Evolutionary conservation across 2,888 invertebrate species (phyloP).

Genomic region (Eretmocerus hayati): DNA sequence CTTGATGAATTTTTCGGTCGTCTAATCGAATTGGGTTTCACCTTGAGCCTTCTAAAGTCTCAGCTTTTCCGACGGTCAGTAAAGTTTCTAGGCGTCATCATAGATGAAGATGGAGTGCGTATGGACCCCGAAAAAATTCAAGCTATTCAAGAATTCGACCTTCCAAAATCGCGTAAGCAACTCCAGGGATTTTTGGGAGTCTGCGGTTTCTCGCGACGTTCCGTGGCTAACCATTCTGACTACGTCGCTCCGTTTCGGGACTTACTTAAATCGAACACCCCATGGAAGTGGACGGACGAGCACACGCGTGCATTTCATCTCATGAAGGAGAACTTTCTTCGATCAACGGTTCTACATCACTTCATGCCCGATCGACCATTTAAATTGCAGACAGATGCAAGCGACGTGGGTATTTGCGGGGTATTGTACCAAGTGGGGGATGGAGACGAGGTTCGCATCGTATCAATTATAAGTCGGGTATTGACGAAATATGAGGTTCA

Average conservation of each 20-base stretch:
- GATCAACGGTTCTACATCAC: neutral
- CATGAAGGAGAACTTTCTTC: conserved; percentile 1
- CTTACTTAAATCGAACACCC: neutral
- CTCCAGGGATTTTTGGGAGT: conserved; percentile 27
- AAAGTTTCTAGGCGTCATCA: conserved; percentile 22
- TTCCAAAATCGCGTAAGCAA: conserved; percentile 27
- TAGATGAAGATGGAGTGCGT: neutral
- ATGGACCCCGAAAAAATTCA: conserved; percentile 22
- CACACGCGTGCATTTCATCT: neutral
- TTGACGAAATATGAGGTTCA: conserved; percentile 8
- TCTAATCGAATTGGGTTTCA: conserved; percentile 14
- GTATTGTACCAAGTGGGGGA: conserved; percentile 19
- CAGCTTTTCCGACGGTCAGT: conserved; percentile 23
- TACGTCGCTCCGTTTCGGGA: conserved; percentile 9
- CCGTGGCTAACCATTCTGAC: conserved; percentile 13
- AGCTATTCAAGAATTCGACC: conserved; percentile 27
- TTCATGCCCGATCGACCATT: neutral
- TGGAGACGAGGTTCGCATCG: conserved; percentile 9
- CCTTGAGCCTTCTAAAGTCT: conserved; percentile 25
- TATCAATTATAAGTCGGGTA: conserved; percentile 26
- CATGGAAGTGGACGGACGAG: neutral
- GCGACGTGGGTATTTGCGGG: conserved; percentile 19
- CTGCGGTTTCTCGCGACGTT: conserved; percentile 23
- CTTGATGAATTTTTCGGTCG: neutral
- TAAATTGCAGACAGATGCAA: conserved; percentile 6